A percentile compares a stretch with the other conserved stretches of the same genome.
These are phyloP conservation scores for Stegodyphus mimosarum DNA, from an alignment of 1,140 invertebrate genomes.

Conservation along the genomic window DNA sequence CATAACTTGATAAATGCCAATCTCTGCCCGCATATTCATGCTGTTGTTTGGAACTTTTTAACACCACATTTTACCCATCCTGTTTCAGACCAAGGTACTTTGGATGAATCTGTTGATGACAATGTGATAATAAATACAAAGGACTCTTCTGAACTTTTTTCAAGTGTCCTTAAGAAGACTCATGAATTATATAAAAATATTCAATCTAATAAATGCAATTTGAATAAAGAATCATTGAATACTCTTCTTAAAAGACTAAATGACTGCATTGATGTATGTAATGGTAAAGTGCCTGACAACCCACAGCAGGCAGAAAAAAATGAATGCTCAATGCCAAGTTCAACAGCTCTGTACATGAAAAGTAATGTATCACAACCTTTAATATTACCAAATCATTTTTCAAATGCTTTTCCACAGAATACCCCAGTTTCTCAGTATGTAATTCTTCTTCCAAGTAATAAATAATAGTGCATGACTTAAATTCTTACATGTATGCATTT, in stretches of 20 bases:
- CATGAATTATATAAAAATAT: slow-evolving; percentile 6
- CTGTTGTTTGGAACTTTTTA: slow-evolving; percentile 36
- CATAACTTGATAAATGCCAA: slow-evolving; percentile 43
- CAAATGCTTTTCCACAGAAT: too few species aligned
- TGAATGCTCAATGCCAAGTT: too few species aligned
- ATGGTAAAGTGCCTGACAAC: not conserved
- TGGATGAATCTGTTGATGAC: not conserved
- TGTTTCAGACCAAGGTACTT: not conserved
- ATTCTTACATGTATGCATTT: too few species aligned
- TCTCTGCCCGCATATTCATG: slow-evolving; percentile 40
- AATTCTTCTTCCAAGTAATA: too few species aligned
- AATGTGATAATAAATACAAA: not conserved
- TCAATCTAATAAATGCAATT: not conserved
- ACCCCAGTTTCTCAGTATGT: too few species aligned
- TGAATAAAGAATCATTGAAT: slow-evolving; percentile 1
- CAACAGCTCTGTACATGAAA: too few species aligned
- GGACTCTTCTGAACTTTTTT: not conserved
- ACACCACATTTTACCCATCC: slow-evolving; percentile 3
- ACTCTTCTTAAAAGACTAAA: slow-evolving; percentile 17
- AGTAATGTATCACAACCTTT: too few species aligned
- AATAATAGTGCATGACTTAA: too few species aligned
- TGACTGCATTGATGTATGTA: slow-evolving; percentile 46
- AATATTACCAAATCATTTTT: too few species aligned
- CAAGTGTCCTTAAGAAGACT: slow-evolving; percentile 11
- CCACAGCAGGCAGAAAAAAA: not conserved